Evolutionary conservation across 2,113 vertebrate genomes (phyloP).

Genomic region (Paracanthobrama guichenoti): DNA sequence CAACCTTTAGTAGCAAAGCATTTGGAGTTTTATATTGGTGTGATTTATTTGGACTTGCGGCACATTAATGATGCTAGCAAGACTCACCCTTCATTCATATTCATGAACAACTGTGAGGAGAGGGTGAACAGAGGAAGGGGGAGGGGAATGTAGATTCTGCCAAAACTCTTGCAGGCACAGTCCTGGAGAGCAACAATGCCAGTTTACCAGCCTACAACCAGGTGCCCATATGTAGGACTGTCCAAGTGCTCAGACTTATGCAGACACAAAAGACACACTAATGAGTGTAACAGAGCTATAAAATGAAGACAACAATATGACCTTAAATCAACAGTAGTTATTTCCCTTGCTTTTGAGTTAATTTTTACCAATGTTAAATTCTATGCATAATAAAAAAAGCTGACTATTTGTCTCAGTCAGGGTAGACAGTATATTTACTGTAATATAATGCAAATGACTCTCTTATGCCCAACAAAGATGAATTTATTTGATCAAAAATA

Average conservation of each 20-base stretch:
- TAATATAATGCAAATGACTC: not conserved
- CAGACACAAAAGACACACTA: not conserved
- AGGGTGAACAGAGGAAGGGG: conserved; percentile 60
- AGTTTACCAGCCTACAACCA: conserved; percentile 65
- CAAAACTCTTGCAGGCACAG: conserved; percentile 70
- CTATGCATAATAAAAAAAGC: not conserved
- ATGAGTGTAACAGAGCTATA: not conserved
- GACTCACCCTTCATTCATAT: conserved; percentile 76
- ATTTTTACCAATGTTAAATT: not conserved
- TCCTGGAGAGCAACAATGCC: conserved; percentile 62
- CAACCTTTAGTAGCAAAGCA: conserved; percentile 70
- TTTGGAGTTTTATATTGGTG: conserved; percentile 75
- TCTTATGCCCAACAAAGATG: not conserved
- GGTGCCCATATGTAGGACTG: conserved; percentile 63
- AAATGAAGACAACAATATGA: not conserved
- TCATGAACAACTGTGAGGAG: conserved; percentile 82
- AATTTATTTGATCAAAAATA: not conserved
- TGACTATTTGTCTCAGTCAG: not conserved
- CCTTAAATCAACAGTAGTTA: not conserved
- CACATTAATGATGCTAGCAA: conserved; percentile 77
- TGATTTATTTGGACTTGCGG: conserved; percentile 77
- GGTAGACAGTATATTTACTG: no score
- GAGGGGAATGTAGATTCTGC: conserved; percentile 56
- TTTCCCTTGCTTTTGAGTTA: not conserved
- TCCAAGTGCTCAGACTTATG: not conserved